Base-by-base conservation (phyloP, 2,888 invertebrate genomes). In the Eristalinus sepulchralis region DNA sequence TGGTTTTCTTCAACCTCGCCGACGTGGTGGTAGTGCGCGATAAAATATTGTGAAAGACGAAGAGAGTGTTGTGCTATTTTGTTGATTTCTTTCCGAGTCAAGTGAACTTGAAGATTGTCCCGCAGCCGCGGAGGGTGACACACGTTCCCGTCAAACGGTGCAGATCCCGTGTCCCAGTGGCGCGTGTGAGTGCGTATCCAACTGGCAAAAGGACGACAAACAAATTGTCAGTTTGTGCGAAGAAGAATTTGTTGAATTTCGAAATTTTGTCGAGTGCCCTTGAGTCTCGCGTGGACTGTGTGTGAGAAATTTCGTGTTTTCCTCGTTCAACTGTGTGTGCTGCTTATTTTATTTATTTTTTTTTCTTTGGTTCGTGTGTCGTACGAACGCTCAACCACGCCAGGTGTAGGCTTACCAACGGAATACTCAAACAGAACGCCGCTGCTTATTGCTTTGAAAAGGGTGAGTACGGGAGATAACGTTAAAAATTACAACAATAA, bases 1-100 rank as follows among this genome's bases (percentile, higher is more conserved):
- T 63, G 73, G 11, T 59, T 73, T 85, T 85, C 84, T 81, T 85
- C 84, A 81, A 85, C 81, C 81, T 85, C 77, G 81, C 39, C 22
- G 64, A 27, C 34, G 75, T 75, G 70, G 39, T 64, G 39, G 67
- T 63, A 24, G 20, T 71, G 59, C 31, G 11, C 47, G 47, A 47
- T 47, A 47, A 47, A 47, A 47, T 47, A 47, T 62, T n/a, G 60
- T 67, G 34, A 9, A 55, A 39, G 47, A 47, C 17, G 17, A 5
- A 47, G 47, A 17, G 47, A 47, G 47, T 63, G 31, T 72, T 62
- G 47, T 53, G 5, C 17, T 13, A n/a, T 34, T 1, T 47, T 47
- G 6, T 47, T n/a, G 39, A 47, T 47, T 47, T 47, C 39, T 47
- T 47, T 47, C n/a, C 2, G 39, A 47, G 13, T 47, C n/a, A n/a